phyloP scores from a whole-genome alignment of 92 coral and sea anemone species.

The Isaurus tuberculatus region DNA sequence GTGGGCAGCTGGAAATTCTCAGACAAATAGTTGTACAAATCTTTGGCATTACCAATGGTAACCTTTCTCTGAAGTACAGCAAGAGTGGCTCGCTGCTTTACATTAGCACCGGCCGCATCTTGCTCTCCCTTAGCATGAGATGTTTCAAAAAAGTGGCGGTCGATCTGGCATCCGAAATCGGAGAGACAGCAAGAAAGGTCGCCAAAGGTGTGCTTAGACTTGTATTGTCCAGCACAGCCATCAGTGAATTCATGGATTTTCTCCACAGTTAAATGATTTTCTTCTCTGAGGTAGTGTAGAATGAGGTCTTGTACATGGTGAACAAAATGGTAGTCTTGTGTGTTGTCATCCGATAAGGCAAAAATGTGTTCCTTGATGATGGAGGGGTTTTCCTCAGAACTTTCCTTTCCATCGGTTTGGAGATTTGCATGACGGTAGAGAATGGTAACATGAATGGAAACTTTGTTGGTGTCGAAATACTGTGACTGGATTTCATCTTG shows the following conservation, averaged over 20 bases:
- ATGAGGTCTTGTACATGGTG: conserved; percentile 23
- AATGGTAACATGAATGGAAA: conserved; percentile 36
- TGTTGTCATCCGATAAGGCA: conserved; percentile 36
- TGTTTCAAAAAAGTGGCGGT: conserved; percentile 30
- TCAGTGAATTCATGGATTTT: conserved; percentile 27
- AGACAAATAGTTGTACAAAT: conserved; percentile 17
- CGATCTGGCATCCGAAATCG: conserved; percentile 26
- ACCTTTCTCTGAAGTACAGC: conserved; percentile 20
- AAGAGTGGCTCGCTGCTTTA: conserved; percentile 33
- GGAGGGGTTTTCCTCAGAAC: conserved; percentile 36
- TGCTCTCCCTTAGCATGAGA: conserved; percentile 39
- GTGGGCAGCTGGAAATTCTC: conserved; percentile 21
- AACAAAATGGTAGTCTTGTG: conserved; percentile 21
- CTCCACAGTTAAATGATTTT: conserved; percentile 27
- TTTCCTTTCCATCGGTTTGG: conserved; percentile 27
- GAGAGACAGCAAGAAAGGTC: conserved; percentile 32
- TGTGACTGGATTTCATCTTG: conserved; percentile 46
- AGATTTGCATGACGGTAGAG: conserved; percentile 30
- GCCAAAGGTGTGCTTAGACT: conserved; percentile 27
- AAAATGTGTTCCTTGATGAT: conserved; percentile 39
- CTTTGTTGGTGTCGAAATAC: conserved; percentile 35
- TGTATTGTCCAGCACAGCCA: conserved; percentile 26
- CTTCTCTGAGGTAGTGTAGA: conserved; percentile 19
- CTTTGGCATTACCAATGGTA: conserved; percentile 27
- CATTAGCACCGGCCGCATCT: conserved; percentile 32